Conservation (phyloP, 2,797 vertebrate genomes). For the Garrulus glandarius region DNA sequence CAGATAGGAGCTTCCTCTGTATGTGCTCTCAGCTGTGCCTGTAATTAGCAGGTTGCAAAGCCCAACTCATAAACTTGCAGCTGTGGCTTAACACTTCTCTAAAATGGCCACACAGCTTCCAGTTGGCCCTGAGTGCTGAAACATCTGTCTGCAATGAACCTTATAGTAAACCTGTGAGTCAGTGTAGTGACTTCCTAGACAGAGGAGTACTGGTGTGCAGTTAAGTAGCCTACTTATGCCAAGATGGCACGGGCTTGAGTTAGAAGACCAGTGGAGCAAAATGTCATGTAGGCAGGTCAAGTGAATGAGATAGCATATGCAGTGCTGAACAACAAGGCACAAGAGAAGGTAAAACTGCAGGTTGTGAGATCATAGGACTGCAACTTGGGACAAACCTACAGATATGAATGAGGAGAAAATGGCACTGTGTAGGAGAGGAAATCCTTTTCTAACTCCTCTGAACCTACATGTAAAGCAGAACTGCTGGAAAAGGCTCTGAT, state of each 20-base stretch:
- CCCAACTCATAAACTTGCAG: background rate
- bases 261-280: background rate
- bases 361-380: background rate
- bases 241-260: background rate
- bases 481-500: background rate
- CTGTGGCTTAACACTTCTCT: conserved; percentile 14
- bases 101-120: background rate
- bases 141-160: conserved; percentile 3
- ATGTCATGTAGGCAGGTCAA: background rate
- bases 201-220: background rate
- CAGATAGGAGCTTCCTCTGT: background rate
- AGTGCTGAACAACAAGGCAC: background rate
- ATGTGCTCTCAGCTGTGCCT: background rate
- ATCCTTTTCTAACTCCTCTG: background rate
- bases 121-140: background rate
- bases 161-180: background rate
- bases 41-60: background rate
- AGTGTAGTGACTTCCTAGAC: background rate
- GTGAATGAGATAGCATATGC: background rate
- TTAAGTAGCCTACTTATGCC: background rate
- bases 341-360: background rate
- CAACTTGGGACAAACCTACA: background rate
- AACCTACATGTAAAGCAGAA: background rate
- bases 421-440: background rate
- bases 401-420: background rate